Conservation (phyloP, 2,797 vertebrate genomes). For the Momotus momota region DNA sequence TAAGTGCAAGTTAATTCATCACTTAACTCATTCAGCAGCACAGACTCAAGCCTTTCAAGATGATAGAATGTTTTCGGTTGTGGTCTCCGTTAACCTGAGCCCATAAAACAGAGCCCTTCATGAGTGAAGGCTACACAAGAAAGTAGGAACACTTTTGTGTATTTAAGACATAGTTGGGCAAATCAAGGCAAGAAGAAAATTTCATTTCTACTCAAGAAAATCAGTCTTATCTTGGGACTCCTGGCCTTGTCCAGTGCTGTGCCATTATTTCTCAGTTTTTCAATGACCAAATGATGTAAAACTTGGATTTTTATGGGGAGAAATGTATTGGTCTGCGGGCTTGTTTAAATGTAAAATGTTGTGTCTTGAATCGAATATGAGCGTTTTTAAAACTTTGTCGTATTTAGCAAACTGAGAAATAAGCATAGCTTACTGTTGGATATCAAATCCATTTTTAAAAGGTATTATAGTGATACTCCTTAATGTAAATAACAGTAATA, state of each 20-base stretch:
- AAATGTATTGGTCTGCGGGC: not conserved
- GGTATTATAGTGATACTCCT: not conserved
- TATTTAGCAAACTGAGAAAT: slow-evolving; percentile 10
- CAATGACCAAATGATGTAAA: not conserved
- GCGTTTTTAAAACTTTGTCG: not conserved
- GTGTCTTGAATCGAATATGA: not conserved
- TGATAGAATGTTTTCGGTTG: not conserved
- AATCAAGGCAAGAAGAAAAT: not conserved
- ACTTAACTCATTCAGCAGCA: not conserved
- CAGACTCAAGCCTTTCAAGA: not conserved
- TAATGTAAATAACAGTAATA: slow-evolving; percentile 53
- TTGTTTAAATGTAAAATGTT: not conserved
- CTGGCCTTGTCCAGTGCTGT: not conserved
- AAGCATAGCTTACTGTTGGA: not conserved
- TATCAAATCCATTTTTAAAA: slow-evolving; percentile 12
- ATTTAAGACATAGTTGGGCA: not conserved
- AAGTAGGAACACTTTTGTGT: not conserved
- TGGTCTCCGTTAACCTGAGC: not conserved
- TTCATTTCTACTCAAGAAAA: not conserved
- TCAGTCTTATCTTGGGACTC: not conserved
- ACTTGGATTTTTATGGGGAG: not conserved
- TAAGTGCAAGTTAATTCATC: not conserved
- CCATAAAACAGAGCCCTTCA: not conserved
- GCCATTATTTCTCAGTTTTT: not conserved
- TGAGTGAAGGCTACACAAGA: not conserved